Conservation (phyloP, 2,888 invertebrate genomes). For the Lithodes maja region DNA sequence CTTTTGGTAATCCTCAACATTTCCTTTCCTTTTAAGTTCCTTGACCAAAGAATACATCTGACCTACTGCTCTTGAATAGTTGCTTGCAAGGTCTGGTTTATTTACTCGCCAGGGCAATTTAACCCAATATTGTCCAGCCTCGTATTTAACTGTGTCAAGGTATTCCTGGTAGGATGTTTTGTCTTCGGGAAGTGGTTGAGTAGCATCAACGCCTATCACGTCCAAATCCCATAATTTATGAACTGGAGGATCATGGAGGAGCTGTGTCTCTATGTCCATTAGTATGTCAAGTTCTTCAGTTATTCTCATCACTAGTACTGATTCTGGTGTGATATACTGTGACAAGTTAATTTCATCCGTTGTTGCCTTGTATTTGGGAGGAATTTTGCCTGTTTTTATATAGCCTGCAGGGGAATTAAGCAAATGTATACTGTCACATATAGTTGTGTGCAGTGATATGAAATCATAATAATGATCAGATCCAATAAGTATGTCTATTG, state of each 20-base stretch:
- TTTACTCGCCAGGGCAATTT: slow-evolving; percentile 11
- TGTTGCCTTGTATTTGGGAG: not conserved
- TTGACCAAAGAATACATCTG: slow-evolving; percentile 17
- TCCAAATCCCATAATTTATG: slow-evolving; percentile 39
- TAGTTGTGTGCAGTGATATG: not conserved
- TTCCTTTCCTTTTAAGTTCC: not conserved
- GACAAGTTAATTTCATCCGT: not conserved
- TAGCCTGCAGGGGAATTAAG: slow-evolving; percentile 21
- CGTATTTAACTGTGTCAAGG: slow-evolving; percentile 12
- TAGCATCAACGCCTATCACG: slow-evolving; percentile 13
- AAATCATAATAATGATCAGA: slow-evolving; percentile 26
- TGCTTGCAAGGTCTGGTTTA: slow-evolving; percentile 16
- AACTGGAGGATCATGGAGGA: slow-evolving; percentile 6
- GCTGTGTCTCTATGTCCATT: not conserved
- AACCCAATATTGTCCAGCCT: slow-evolving; percentile 30
- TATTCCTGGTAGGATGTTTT: not conserved
- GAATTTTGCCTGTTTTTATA: slow-evolving; percentile 17
- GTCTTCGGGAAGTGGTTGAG: slow-evolving; percentile 4
- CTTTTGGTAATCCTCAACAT: not conserved
- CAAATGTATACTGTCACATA: slow-evolving; percentile 15
- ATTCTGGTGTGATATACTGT: slow-evolving; percentile 13
- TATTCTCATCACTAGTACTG: slow-evolving; percentile 4
- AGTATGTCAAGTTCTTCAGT: not conserved
- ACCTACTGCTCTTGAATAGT: not conserved
- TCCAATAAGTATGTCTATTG: slow-evolving; percentile 2